These are phyloP conservation scores for Hypotaenidia okinawae DNA, from an alignment of 2,797 vertebrate species.

Conservation along the genomic window DNA sequence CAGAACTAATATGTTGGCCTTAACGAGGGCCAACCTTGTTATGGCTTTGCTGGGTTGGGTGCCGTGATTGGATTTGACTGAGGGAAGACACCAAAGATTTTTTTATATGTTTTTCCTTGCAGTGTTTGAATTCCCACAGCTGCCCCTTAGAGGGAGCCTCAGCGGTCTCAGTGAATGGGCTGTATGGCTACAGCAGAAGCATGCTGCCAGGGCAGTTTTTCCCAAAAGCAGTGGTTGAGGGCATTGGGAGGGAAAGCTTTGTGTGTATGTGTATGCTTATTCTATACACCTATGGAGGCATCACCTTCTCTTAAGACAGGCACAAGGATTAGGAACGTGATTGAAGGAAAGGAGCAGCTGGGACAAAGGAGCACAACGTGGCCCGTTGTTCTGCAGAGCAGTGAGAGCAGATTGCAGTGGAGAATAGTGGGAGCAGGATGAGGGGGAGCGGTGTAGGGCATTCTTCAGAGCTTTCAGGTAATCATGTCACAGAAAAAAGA, in stretches of 20 bases:
- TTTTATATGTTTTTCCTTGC: neutral
- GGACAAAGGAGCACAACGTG: neutral
- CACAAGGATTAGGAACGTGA: neutral
- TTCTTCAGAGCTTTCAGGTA: neutral
- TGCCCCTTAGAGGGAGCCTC: neutral
- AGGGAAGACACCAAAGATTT: neutral
- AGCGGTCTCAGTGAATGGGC: neutral
- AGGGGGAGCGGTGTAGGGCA: rapidly evolving
- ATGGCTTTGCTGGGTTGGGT: neutral
- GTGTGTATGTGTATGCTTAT: neutral
- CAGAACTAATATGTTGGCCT: neutral
- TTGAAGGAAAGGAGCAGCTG: neutral
- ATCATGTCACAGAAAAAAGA: neutral
- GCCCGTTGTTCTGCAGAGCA: neutral
- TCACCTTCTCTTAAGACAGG: neutral
- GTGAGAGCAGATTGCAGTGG: neutral
- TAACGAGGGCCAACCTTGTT: neutral
- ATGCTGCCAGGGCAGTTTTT: neutral
- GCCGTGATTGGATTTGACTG: neutral
- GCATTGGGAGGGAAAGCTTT: neutral
- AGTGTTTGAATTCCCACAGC: neutral
- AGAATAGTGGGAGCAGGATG: neutral
- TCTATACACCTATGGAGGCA: too few species aligned
- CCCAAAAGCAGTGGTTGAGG: neutral
- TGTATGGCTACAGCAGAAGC: neutral